Evolutionary conservation across 2,888 invertebrate genomes (phyloP).

Genomic region (Plebejus anna): DNA sequence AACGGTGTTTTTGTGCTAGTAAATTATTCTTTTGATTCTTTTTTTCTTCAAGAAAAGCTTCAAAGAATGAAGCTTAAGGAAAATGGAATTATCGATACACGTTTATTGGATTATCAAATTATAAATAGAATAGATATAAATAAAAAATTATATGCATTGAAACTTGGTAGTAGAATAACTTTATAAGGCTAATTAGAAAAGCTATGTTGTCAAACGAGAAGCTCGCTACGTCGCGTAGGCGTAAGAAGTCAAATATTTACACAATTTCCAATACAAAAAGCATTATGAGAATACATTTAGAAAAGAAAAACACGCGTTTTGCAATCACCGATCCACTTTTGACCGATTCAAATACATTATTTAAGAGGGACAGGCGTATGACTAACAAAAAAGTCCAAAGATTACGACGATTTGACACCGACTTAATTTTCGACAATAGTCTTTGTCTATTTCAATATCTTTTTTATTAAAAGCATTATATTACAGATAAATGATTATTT

Average conservation of each 20-base stretch:
- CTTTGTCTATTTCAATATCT: background rate
- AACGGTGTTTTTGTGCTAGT: background rate
- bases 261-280: background rate
- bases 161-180: slow-evolving; percentile 1
- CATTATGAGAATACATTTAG: background rate
- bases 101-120: background rate
- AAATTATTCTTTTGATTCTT: background rate
- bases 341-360: slow-evolving; percentile 27
- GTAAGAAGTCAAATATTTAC: background rate
- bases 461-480: background rate
- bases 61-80: background rate
- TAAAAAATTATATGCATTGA: background rate
- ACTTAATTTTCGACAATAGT: background rate
- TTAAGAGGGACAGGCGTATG: slow-evolving; percentile 6
- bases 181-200: slow-evolving; percentile 25
- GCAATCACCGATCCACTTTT: slow-evolving; percentile 26
- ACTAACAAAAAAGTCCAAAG: slow-evolving; percentile 22
- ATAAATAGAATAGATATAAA: background rate
- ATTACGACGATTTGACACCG: slow-evolving; percentile 22
- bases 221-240: background rate
- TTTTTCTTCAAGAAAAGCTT: background rate
- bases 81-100: background rate
- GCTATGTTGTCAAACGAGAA: slow-evolving; percentile 7
- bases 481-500: background rate
- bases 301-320: background rate